Conservation (phyloP, 2,797 vertebrate species). For the Emydoidea blandingii region DNA sequence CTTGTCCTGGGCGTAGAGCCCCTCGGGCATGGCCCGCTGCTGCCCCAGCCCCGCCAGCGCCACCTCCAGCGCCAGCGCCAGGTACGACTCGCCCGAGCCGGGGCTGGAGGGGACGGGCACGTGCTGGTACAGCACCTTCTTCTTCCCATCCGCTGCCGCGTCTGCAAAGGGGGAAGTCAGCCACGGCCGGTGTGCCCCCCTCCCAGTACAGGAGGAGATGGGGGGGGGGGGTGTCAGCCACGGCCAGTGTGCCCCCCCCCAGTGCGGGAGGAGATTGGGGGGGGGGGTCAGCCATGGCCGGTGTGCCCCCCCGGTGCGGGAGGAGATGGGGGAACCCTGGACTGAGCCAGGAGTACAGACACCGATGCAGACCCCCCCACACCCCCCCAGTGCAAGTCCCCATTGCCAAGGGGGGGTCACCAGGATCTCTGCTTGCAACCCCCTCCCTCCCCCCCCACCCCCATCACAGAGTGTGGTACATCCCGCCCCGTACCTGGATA, state of each 20-base stretch:
- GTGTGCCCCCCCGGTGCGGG: no score
- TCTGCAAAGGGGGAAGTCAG: background rate
- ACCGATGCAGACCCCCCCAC: background rate
- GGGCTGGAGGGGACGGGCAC: slow-evolving; percentile 67
- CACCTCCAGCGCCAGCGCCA: slow-evolving; percentile 78
- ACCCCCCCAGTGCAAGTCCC: background rate
- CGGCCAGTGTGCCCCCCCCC: no score
- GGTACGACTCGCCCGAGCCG: slow-evolving; percentile 71
- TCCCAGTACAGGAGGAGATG: no score
- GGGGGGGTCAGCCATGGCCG: no score
- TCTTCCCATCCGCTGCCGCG: slow-evolving; percentile 65
- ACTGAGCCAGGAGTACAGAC: no score
- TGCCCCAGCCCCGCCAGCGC: slow-evolving; percentile 79
- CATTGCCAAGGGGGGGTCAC: no score
- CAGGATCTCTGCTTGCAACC: no score
- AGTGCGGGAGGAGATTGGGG: no score
- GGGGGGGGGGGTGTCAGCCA: background rate
- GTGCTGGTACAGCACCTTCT: slow-evolving; percentile 77
- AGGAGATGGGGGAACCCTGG: background rate
- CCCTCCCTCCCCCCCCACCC: no score
- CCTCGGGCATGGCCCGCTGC: slow-evolving; percentile 78
- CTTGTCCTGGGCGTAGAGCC: slow-evolving; percentile 80
- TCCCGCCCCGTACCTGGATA: slow-evolving; percentile 68
- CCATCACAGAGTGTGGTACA: no score
- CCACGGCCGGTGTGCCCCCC: no score